A percentile compares a stretch with the other conserved stretches of the same genome.
These are phyloP conservation scores for Drosophila ananassae DNA, from an alignment of 1,140 invertebrate genomes.

Conservation along the genomic window DNA sequence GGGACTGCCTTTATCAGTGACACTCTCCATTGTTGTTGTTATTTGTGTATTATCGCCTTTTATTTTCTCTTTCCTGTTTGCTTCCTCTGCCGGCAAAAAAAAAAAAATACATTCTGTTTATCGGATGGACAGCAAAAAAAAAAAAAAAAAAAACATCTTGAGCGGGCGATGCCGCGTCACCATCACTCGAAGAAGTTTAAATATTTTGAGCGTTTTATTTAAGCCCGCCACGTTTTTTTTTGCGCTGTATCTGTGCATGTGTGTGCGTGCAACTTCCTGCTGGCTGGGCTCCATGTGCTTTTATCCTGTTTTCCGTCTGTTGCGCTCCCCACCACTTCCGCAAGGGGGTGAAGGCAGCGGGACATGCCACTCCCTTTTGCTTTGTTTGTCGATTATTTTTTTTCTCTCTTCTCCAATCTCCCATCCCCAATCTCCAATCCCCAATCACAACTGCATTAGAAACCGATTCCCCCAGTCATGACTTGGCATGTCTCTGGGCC, in stretches of 20 bases:
- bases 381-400: constrained; percentile 36
- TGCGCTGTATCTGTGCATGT: constrained; percentile 12
- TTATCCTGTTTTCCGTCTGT: constrained; percentile 55
- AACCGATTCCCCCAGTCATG: constrained; percentile 22
- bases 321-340: constrained; percentile 40
- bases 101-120: constrained; percentile 45
- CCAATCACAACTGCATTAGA: constrained; percentile 18
- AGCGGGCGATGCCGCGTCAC: constrained; percentile 66
- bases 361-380: constrained; percentile 59
- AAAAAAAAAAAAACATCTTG: constrained; percentile 53
- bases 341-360: constrained; percentile 4
- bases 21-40: constrained; percentile 41
- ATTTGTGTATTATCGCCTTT: constrained; percentile 52
- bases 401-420: not conserved
- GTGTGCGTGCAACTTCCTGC: constrained; percentile 70
- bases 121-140: constrained; percentile 41
- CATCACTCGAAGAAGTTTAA: constrained; percentile 36
- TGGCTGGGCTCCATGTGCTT: constrained; percentile 55
- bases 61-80: constrained; percentile 27
- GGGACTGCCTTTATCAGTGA: constrained; percentile 48
- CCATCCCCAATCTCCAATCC: not conserved
- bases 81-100: constrained; percentile 45
- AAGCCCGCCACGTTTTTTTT: constrained; percentile 70
- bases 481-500: constrained; percentile 8
- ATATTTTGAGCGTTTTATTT: constrained; percentile 48